Base-by-base conservation (phyloP, 64 coral and sea anemone genomes). In the Acropora tenuis region DNA sequence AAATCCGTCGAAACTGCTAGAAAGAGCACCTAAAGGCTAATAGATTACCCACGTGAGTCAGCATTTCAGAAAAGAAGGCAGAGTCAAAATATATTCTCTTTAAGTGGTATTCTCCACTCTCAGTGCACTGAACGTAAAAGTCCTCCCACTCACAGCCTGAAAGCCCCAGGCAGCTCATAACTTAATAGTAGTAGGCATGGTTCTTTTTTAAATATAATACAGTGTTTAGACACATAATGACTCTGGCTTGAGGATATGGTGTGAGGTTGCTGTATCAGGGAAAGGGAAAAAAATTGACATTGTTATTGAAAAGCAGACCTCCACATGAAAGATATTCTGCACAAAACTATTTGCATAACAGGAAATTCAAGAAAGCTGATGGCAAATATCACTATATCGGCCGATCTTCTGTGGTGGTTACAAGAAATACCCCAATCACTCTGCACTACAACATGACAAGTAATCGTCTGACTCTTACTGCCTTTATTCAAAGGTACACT, bases 1-100 rank as follows among this genome's bases (percentile, higher is more conserved):
- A 30, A 30, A 30, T 30, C 30, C 30, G 30, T 30, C 30, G 30
- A 30, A 30, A 30, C 30, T 30, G 30, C 30, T 30, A 30, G 74
- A 42, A 76, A 45, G 50, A 53, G 50, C 3, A 53, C 50, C 50
- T 53, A 5, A 53, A 53, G 8, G 8, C 8, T 53, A 53, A 53
- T 53, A 53, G 4, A 53, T 53, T 5, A 8, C 3, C 50, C 50
- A 53, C 4, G 8, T 53, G 88, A 7, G 80, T 67, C 13, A 82
- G 5, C 47, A 93, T 88, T 11, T 20, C 16, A 41, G 15, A 2
- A 45, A 89, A 94, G 78, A 89, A 18, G 1, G 55, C 18, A 44
- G 57, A 1, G 59, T 90, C 92, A 86, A 45, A 86, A 43, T 86
- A 79, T 55, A 94, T 94, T 55, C 92, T 48, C 69, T 94, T 74